phyloP scores from a whole-genome alignment of 2,888 invertebrate species.

The Euclidia mi region DNA sequence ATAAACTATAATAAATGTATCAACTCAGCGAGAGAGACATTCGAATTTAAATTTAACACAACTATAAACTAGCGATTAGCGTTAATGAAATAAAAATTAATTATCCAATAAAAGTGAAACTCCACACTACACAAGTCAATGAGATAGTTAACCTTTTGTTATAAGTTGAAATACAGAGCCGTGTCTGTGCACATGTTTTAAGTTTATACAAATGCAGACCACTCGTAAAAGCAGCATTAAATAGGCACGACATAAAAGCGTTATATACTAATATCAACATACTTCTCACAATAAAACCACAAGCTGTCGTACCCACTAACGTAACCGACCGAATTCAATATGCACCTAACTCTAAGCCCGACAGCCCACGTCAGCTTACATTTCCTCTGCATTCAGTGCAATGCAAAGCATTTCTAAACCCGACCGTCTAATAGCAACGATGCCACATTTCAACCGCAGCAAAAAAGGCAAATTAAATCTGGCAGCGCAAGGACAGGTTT shows the following conservation, averaged over 20 bases:
- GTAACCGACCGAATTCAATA: conserved; percentile 42
- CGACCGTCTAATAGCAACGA: conserved; percentile 57
- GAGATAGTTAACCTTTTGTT: conserved; percentile 44
- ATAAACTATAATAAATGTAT: conserved; percentile 18
- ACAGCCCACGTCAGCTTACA: conserved; percentile 35
- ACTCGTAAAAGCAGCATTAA: conserved; percentile 45
- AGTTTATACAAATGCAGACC: conserved; percentile 30
- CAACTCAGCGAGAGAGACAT: conserved; percentile 11
- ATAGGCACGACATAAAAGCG: conserved; percentile 32
- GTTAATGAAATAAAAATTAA: conserved; percentile 47
- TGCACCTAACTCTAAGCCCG: conserved; percentile 29
- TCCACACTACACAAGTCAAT: conserved; percentile 33
- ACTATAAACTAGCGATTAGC: conserved; percentile 20
- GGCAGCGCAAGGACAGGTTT: conserved; percentile 75
- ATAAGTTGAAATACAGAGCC: conserved; percentile 36
- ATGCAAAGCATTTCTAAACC: conserved; percentile 60
- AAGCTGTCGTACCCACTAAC: conserved; percentile 31
- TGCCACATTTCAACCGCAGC: conserved; percentile 58
- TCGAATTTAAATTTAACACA: conserved; percentile 25
- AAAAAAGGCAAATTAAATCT: conserved; percentile 80
- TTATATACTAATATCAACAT: conserved; percentile 30
- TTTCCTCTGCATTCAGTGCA: conserved; percentile 46
- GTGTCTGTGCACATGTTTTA: conserved; percentile 28
- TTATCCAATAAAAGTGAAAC: conserved; percentile 52
- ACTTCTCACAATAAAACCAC: conserved; percentile 37